Conservation (phyloP, 2,888 invertebrate genomes). For the Volucella zonaria region DNA sequence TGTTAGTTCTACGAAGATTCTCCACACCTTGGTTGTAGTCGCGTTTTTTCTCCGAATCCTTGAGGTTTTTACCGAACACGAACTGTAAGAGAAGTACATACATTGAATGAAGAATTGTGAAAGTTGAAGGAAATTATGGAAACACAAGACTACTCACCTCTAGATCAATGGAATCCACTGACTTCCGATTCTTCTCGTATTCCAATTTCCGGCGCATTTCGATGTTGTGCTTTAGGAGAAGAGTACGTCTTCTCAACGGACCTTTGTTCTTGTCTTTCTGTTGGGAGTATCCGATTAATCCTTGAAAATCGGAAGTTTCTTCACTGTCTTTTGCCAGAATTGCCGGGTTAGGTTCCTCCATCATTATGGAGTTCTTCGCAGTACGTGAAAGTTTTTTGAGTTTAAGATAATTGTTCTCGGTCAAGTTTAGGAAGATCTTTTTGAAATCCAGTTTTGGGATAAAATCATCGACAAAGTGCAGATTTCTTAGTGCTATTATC, state of each 20-base stretch:
- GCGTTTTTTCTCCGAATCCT: constrained; percentile 60
- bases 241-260: constrained; percentile 84
- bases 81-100: constrained; percentile 73
- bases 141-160: constrained; percentile 82
- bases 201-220: constrained; percentile 76
- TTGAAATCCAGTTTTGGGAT: constrained; percentile 86
- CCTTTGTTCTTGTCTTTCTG: constrained; percentile 83
- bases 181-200: constrained; percentile 77
- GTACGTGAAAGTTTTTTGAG: constrained; percentile 77
- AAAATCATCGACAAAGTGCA: constrained; percentile 86
- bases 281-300: constrained; percentile 83
- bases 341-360: constrained; percentile 75
- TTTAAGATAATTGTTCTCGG: constrained; percentile 84
- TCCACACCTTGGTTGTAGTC: constrained; percentile 83
- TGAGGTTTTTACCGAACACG: constrained; percentile 75
- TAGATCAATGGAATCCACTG: constrained; percentile 84
- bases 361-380: constrained; percentile 61
- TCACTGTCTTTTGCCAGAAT: constrained; percentile 80
- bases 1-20: constrained; percentile 84
- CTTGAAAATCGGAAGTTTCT: constrained; percentile 81
- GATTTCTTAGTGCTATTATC: constrained; percentile 87
- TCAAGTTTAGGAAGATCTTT: constrained; percentile 84
- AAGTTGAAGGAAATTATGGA: not conserved
- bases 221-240: constrained; percentile 77
- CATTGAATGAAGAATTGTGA: not conserved